Evolutionary conservation across 2,797 vertebrate genomes (phyloP).

Genomic region (Pogoniulus pusillus): DNA sequence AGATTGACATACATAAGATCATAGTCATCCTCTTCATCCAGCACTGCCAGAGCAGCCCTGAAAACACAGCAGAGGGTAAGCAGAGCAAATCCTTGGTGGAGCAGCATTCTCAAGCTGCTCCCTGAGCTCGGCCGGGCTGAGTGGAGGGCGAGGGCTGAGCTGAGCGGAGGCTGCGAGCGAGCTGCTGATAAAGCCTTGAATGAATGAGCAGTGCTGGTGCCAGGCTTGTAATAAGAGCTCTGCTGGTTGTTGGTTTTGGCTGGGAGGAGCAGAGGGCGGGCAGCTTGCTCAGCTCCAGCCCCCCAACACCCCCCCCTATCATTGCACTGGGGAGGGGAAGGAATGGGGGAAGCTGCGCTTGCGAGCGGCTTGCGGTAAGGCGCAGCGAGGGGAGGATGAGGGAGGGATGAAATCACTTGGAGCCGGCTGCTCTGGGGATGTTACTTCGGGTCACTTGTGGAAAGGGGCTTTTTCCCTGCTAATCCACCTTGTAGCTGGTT

Average conservation of each 20-base stretch:
- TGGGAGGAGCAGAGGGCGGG: slow-evolving; percentile 51
- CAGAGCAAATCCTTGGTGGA: slow-evolving; percentile 23
- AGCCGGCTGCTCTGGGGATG: neutral
- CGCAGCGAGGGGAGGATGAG: neutral
- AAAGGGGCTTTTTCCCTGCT: neutral
- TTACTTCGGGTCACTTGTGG: neutral
- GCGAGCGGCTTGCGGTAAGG: neutral
- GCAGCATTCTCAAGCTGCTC: slow-evolving; percentile 9
- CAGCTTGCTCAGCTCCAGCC: slow-evolving; percentile 54
- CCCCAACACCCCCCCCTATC: slow-evolving; percentile 34
- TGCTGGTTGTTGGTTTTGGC: slow-evolving; percentile 59
- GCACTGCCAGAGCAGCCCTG: slow-evolving; percentile 60
- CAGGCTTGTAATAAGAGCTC: slow-evolving; percentile 78
- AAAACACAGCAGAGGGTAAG: slow-evolving; percentile 62
- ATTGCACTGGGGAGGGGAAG: slow-evolving; percentile 10
- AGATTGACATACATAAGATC: slow-evolving; percentile 76
- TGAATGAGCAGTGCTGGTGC: slow-evolving; percentile 82
- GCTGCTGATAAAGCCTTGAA: slow-evolving; percentile 79
- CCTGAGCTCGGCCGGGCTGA: neutral
- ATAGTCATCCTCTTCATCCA: slow-evolving; percentile 79
- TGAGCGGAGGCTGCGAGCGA: slow-evolving; percentile 8
- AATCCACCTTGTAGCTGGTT: neutral
- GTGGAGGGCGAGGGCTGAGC: neutral
- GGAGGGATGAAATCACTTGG: neutral
- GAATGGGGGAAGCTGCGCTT: neutral